phyloP scores from a whole-genome alignment of 2,113 vertebrate genomes.

The Siniperca knerii region DNA sequence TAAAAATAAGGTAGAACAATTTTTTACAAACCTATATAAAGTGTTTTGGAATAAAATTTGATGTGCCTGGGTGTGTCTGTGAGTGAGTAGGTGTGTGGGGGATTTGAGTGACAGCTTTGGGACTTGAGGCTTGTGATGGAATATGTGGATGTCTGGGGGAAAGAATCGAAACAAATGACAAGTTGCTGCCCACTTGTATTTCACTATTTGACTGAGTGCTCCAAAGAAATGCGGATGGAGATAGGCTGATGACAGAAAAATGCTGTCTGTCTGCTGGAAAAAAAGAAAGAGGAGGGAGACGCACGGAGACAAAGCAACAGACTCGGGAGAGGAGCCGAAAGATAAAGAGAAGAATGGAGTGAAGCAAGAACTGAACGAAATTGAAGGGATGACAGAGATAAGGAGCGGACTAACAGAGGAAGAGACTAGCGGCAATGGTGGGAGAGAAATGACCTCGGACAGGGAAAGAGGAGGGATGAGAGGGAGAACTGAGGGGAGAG shows the following conservation, averaged over 20 bases:
- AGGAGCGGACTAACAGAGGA: constrained; percentile 37
- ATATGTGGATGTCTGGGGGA: constrained; percentile 38
- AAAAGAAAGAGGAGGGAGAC: constrained; percentile 24
- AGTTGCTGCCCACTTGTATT: constrained; percentile 70
- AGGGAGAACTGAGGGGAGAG: background rate
- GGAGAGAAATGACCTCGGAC: constrained; percentile 66
- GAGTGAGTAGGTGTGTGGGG: constrained; percentile 40
- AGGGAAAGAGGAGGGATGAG: constrained; percentile 20
- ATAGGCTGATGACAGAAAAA: constrained; percentile 63
- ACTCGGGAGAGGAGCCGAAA: constrained; percentile 59
- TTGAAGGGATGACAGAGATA: constrained; percentile 70
- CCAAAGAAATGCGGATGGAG: constrained; percentile 41
- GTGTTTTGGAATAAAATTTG: constrained; percentile 22
- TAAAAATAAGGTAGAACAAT: background rate
- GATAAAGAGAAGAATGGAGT: constrained; percentile 65
- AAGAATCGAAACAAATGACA: constrained; percentile 66
- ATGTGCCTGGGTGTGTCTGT: constrained; percentile 8
- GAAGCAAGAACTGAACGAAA: constrained; percentile 63
- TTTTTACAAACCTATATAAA: constrained; percentile 11
- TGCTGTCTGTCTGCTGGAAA: constrained; percentile 38
- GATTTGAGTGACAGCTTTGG: constrained; percentile 60
- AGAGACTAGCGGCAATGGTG: constrained; percentile 44
- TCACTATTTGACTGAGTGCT: constrained; percentile 65
- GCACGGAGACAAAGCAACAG: constrained; percentile 58
- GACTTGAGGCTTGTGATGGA: constrained; percentile 51